phyloP scores from a whole-genome alignment of 2,797 vertebrate species.

The Melanotaenia pygmaea region DNA sequence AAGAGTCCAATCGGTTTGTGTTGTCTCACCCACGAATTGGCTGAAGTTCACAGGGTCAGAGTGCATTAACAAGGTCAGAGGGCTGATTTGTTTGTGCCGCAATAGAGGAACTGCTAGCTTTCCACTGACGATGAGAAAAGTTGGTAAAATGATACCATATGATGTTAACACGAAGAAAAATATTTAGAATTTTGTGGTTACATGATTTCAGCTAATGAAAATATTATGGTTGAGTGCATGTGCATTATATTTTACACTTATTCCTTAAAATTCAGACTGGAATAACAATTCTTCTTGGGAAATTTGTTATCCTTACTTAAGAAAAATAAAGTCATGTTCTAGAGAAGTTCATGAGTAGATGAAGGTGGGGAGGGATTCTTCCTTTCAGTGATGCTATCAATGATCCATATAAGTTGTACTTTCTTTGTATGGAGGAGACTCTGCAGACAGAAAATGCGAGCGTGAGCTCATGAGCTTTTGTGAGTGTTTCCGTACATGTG shows the following conservation, averaged over 20 bases:
- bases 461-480: conserved; percentile 28
- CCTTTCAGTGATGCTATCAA: conserved; percentile 20
- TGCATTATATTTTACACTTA: background rate
- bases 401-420: background rate
- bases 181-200: conserved; percentile 12
- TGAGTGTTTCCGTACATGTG: conserved; percentile 20
- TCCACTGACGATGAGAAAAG: background rate
- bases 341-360: background rate
- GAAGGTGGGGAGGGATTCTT: background rate
- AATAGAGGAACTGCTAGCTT: background rate
- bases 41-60: conserved; percentile 66
- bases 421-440: conserved; percentile 29
- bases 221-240: background rate
- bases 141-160: background rate
- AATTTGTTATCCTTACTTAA: background rate
- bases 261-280: background rate
- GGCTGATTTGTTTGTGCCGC: conserved; percentile 14
- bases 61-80: conserved; percentile 17
- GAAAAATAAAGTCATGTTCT: background rate
- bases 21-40: conserved; percentile 59
- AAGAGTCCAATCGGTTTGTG: conserved; percentile 4
- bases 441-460: conserved; percentile 10
- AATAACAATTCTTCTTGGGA: background rate
- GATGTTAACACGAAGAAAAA: background rate
- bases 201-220: background rate